A percentile compares a stretch with the other conserved stretches of the same genome.
Evolutionary conservation across 2,797 vertebrate species (phyloP).

Genomic region (Coluber constrictor): DNA sequence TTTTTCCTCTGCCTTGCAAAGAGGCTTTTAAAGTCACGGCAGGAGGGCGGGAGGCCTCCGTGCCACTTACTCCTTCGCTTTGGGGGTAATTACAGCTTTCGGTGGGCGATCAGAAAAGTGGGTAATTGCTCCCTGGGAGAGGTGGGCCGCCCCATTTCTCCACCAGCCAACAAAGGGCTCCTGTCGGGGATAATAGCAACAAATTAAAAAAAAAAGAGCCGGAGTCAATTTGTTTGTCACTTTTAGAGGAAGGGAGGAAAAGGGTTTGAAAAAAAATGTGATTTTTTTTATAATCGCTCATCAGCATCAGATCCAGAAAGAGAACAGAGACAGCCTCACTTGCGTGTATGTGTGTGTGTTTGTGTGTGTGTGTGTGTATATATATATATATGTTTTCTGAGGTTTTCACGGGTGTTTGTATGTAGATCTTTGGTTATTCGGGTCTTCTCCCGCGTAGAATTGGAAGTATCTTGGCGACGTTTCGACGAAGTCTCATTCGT

Average conservation of each 20-base stretch:
- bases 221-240: neutral
- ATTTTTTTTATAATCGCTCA: neutral
- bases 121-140: neutral
- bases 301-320: neutral
- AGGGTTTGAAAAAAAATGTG: neutral
- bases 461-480: too few species aligned
- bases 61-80: too few species aligned
- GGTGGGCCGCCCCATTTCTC: neutral
- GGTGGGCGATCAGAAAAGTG: neutral
- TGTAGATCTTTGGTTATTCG: too few species aligned
- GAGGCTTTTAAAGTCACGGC: neutral
- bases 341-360: too few species aligned
- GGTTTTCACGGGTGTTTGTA: too few species aligned
- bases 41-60: too few species aligned
- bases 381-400: too few species aligned
- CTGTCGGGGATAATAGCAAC: neutral
- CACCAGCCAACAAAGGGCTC: neutral
- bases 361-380: too few species aligned
- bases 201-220: neutral
- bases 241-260: neutral
- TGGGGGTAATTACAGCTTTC: neutral
- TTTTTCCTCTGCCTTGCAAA: fast-evolving
- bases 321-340: too few species aligned
- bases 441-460: too few species aligned
- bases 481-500: too few species aligned